phyloP scores from a whole-genome alignment of 2,888 invertebrate species.

The Plutella xylostella region DNA sequence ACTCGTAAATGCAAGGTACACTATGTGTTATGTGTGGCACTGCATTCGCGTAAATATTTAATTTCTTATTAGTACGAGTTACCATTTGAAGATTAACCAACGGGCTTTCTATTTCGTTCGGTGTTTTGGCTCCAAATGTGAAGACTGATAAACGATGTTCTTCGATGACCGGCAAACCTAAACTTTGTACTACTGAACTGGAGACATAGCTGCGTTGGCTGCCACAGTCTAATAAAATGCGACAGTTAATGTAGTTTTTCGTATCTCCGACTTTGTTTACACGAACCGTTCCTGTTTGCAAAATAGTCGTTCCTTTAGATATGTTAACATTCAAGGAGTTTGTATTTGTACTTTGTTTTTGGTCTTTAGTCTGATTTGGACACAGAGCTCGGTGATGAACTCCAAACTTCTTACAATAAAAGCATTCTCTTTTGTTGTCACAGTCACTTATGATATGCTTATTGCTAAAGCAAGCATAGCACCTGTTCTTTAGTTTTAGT shows the following conservation, averaged over 20 bases:
- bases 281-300: not conserved
- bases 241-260: not conserved
- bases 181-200: not conserved
- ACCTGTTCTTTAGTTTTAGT: not conserved
- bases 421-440: not conserved
- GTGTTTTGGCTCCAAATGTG: not conserved
- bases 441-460: not conserved
- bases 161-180: not conserved
- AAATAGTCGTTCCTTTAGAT: no score
- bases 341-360: not conserved
- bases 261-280: not conserved
- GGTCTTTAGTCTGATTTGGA: no score
- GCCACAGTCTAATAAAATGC: not conserved
- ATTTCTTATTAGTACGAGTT: not conserved
- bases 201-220: not conserved
- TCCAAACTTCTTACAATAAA: not conserved
- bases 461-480: not conserved
- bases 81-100: not conserved
- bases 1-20: not conserved
- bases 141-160: conserved; percentile 1
- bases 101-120: not conserved
- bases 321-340: not conserved
- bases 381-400: conserved; percentile 1
- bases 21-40: not conserved
- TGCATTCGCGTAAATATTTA: not conserved